Evolutionary conservation across 2,113 vertebrate species (phyloP).

Genomic region (Epinephelus moara): DNA sequence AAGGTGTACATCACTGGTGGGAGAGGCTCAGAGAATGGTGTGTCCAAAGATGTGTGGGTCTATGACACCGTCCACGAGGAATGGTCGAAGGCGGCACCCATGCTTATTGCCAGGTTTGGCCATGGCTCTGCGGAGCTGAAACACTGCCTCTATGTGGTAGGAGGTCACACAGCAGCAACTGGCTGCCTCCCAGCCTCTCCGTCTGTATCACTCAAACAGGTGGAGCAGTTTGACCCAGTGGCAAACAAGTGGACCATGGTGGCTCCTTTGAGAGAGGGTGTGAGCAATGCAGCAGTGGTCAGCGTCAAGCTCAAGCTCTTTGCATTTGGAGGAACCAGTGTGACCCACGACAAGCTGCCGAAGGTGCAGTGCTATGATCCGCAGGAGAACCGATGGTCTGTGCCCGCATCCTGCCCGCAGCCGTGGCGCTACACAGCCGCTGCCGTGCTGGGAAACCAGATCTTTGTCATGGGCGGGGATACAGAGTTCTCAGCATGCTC

Average conservation of each 20-base stretch:
- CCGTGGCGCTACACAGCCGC: constrained; percentile 90
- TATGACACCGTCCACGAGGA: constrained; percentile 89
- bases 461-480: constrained; percentile 89
- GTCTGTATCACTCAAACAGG: constrained; percentile 89
- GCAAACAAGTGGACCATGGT: constrained; percentile 90
- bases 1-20: constrained; percentile 90
- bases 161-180: constrained; percentile 88
- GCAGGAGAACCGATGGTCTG: constrained; percentile 88
- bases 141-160: constrained; percentile 88
- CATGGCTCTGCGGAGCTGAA: constrained; percentile 89
- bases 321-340: constrained; percentile 89
- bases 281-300: constrained; percentile 90
- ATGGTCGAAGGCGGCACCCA: constrained; percentile 89
- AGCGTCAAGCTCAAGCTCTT: constrained; percentile 89
- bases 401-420: constrained; percentile 88
- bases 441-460: constrained; percentile 87
- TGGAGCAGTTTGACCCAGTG: constrained; percentile 89
- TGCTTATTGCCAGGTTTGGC: constrained; percentile 90
- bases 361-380: constrained; percentile 91
- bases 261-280: constrained; percentile 88
- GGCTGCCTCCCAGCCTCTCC: constrained; percentile 89
- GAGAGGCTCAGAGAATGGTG: constrained; percentile 88
- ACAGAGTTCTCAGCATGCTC: constrained; percentile 90
- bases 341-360: constrained; percentile 88
- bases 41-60: constrained; percentile 90